Evolutionary conservation across 2,888 invertebrate genomes (phyloP), one percentile per base, ranked within the genome.

Genomic region (Trissolcus brochymenae): DNA sequence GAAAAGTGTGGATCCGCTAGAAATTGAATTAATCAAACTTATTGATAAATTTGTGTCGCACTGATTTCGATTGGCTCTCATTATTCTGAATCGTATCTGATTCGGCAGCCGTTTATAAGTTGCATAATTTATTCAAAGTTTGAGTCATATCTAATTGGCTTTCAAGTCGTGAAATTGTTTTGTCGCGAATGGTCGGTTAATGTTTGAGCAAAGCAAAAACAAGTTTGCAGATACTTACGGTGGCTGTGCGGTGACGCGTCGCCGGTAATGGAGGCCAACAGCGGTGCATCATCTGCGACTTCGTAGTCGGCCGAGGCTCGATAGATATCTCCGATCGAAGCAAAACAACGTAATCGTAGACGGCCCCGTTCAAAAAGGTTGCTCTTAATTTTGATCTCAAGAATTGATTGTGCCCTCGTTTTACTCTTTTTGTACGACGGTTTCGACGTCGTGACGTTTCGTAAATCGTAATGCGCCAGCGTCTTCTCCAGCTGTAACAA

Each of bases 211-310:
- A 49, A 16, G 13, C 25, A 14, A 35, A 35, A 35, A 35, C 35
- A 35, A 35, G 35, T 35, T 46, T 14, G 25, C 35, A 55, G 21
- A 60, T 73, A 86, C 88, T 87, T 74, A 88, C 88, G 84, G 40
- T 83, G 83, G 66, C 85, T 85, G 53, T 86, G 88, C 0, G 88
- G 85, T 4, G 86, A 86, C 7, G 88, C 87, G 71, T 88, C 87
- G 9, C 88, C 87, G 16, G 87, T 89, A 68, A 88, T 89, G 16
- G 88, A 85, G 35, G 88, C 87, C 56, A 87, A 81, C 41, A 86
- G 84, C 2, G 88, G 88, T 6, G 80, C 83, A 51, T 87, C 89
- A 70, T 88, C 87, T 59, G 80, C 82, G 49, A 89, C 83, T 17
- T 85, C 85, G 11, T 84, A 80, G 51, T 87, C 86, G 11, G 81